phyloP scores from a whole-genome alignment of 2,888 invertebrate genomes.

The Zootermopsis nevadensis region DNA sequence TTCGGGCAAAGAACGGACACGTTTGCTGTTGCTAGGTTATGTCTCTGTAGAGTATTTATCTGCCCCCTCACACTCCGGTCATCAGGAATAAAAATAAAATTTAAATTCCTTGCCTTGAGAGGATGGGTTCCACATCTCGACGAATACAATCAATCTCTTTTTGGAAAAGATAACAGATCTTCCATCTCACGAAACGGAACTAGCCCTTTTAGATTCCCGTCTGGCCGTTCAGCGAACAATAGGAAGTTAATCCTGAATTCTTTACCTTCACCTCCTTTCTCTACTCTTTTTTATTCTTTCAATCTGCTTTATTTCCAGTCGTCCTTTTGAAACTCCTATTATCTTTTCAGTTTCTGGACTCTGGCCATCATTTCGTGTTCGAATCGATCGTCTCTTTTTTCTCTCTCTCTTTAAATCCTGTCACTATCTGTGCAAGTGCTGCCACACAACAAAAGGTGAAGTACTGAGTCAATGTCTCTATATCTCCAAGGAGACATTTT shows the following conservation, averaged over 20 bases:
- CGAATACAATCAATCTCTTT: constrained; percentile 4
- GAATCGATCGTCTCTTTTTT: constrained; percentile 19
- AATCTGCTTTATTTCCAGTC: constrained; percentile 41
- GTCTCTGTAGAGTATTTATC: too few species aligned
- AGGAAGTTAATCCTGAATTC: constrained; percentile 13
- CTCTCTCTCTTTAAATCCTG: background rate
- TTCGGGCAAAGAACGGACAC: too few species aligned
- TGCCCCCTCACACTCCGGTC: too few species aligned
- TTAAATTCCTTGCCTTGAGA: too few species aligned
- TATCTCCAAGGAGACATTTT: constrained; percentile 22
- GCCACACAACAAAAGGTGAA: constrained; percentile 23
- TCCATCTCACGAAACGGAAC: constrained; percentile 9
- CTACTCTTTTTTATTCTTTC: constrained; percentile 27
- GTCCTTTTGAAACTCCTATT: constrained; percentile 47
- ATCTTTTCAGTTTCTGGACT: constrained; percentile 17
- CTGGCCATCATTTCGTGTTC: constrained; percentile 14
- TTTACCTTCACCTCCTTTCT: constrained; percentile 39
- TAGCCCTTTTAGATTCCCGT: background rate
- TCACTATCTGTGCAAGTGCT: constrained; percentile 24
- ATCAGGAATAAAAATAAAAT: too few species aligned
- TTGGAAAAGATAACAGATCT: constrained; percentile 20
- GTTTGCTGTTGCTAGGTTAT: too few species aligned
- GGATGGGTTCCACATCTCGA: background rate
- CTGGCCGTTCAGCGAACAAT: background rate
- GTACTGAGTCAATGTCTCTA: constrained; percentile 19